A percentile compares a stretch with the other conserved stretches of the same genome.
Evolutionary conservation across 2,888 invertebrate genomes (phyloP).

Genomic region (Polylopha cassiicola): DNA sequence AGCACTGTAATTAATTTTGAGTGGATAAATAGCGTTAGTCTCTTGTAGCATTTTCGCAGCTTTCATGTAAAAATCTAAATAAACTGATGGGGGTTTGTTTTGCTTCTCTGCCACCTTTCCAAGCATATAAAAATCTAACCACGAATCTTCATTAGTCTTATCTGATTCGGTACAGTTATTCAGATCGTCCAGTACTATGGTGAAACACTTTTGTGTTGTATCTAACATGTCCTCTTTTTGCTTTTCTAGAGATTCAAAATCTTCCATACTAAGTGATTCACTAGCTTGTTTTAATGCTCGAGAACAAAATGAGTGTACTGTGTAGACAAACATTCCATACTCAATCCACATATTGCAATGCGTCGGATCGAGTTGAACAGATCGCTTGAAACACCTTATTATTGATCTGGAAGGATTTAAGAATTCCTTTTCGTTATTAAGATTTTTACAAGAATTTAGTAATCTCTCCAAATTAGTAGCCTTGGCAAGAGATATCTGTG

Average conservation of each 20-base stretch:
- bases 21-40: conserved; percentile 89
- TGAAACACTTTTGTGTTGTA: conserved; percentile 87
- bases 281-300: conserved; percentile 89
- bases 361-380: conserved; percentile 84
- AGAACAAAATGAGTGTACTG: conserved; percentile 93
- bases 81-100: conserved; percentile 83
- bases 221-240: conserved; percentile 88
- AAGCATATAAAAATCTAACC: conserved; percentile 96
- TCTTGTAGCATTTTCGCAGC: conserved; percentile 87
- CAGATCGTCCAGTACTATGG: conserved; percentile 80
- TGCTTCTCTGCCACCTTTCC: conserved; percentile 95
- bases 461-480: conserved; percentile 87
- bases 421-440: conserved; percentile 79
- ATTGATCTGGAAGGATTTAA: conserved; percentile 83
- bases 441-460: conserved; percentile 84
- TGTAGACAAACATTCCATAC: conserved; percentile 93
- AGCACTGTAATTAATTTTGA: conserved; percentile 89
- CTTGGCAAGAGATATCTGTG: conserved; percentile 89
- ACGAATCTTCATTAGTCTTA: conserved; percentile 87
- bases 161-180: conserved; percentile 72
- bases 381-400: conserved; percentile 87
- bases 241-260: conserved; percentile 84
- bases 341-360: conserved; percentile 92
- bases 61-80: conserved; percentile 87
- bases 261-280: conserved; percentile 84